A percentile compares a stretch with the other conserved stretches of the same genome.
These are phyloP conservation scores for Hololepta plana DNA, from an alignment of 2,888 invertebrate genomes.

Conservation along the genomic window DNA sequence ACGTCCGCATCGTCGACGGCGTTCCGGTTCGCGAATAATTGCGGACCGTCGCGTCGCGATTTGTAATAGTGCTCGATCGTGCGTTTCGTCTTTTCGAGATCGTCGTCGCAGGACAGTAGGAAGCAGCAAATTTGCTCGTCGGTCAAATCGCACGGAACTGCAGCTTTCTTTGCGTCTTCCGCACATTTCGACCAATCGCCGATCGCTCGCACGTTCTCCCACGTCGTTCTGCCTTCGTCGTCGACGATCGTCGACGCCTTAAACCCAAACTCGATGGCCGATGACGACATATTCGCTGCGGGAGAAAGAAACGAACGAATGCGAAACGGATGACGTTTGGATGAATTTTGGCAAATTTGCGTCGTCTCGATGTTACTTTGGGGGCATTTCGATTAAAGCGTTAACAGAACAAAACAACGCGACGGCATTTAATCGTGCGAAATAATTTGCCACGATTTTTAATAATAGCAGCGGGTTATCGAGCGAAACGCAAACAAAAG, in stretches of 20 bases:
- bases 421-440: too few relatives aligned
- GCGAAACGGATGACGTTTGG: too few relatives aligned
- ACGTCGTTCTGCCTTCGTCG: conserved; percentile 14
- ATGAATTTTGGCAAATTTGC: neutral
- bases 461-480: too few relatives aligned
- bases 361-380: too few relatives aligned
- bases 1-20: conserved; percentile 23
- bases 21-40: conserved; percentile 42
- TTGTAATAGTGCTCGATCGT: conserved; percentile 46
- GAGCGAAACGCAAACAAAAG: too few relatives aligned
- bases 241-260: conserved; percentile 15
- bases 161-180: conserved; percentile 10
- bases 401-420: too few relatives aligned
- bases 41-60: conserved; percentile 35
- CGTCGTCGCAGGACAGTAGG: conserved; percentile 43
- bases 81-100: conserved; percentile 36
- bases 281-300: too few relatives aligned
- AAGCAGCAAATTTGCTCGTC: conserved; percentile 47
- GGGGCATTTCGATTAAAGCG: too few relatives aligned
- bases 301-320: neutral
- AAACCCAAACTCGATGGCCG: conserved; percentile 14
- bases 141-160: conserved; percentile 23
- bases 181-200: conserved; percentile 18
- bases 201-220: conserved; percentile 17
- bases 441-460: too few relatives aligned